Conservation (phyloP, 2,797 vertebrate genomes). For the Denticeps clupeoides region DNA sequence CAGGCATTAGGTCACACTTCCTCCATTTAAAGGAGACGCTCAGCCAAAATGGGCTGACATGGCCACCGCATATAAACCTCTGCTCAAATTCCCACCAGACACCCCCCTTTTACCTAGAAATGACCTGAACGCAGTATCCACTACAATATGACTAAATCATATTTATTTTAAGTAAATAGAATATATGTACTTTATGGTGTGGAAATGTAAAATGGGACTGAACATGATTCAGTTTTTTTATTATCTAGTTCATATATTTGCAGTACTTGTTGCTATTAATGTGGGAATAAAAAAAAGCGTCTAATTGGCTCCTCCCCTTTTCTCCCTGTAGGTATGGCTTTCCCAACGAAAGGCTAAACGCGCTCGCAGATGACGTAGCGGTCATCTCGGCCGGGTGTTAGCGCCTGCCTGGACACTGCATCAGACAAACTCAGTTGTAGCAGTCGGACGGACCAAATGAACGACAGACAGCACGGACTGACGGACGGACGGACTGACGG, state of each 20-base stretch:
- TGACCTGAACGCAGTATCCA: too few relatives aligned
- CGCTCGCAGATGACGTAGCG: slow-evolving; percentile 74
- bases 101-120: too few relatives aligned
- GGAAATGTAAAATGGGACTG: neutral
- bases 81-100: too few relatives aligned
- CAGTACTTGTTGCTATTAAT: too few relatives aligned
- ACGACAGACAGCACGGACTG: slow-evolving; percentile 25
- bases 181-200: too few relatives aligned
- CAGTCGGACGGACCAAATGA: slow-evolving; percentile 63
- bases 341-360: slow-evolving; percentile 98
- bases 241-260: neutral
- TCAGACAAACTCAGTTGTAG: slow-evolving; percentile 57
- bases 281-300: neutral
- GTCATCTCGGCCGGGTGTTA: slow-evolving; percentile 76
- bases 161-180: too few relatives aligned
- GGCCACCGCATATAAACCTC: too few relatives aligned
- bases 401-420: slow-evolving; percentile 57
- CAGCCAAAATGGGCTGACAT: too few relatives aligned
- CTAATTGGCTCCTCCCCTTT: slow-evolving; percentile 80
- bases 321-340: slow-evolving; percentile 99
- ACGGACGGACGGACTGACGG: slow-evolving; percentile 3
- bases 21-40: too few relatives aligned
- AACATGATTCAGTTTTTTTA: neutral
- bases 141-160: too few relatives aligned
- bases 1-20: too few relatives aligned